Evolutionary conservation across 2,888 invertebrate genomes (phyloP), one percentile per base, ranked within the genome.

Genomic region (Myopa testacea): DNA sequence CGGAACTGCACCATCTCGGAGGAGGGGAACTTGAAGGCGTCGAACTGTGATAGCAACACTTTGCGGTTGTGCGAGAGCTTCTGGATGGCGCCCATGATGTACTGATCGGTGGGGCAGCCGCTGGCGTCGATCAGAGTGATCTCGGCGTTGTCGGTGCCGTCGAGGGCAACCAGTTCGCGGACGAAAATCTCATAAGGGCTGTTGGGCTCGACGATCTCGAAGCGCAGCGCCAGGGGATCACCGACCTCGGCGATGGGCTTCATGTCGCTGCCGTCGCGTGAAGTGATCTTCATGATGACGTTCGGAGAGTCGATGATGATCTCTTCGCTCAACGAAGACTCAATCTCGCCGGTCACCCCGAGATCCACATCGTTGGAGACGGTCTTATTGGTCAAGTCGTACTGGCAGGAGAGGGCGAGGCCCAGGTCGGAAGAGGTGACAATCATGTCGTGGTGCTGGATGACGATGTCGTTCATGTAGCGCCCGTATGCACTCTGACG

Each of bases 181-280:
- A 97, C 97, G 88, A 97, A 97, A 87, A 97, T 97, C 91, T 97
- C 97, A 91, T 96, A 97, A 26, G 97, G 97, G 86, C 96, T 96
- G 91, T 96, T 95, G 86, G 93, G 94, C 89, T 97, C 97, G 88
- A 96, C 92, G 86, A 97, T 97, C 90, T 97, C 96, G 90, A 97
- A 97, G 86, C 95, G 93, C 76, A 97, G 92, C 52, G 96, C 95
- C 90, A 97, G 91, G 70, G 97, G 96, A 91, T 97, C 97, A 85
- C 97, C 97, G 82, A 97, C 97, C 91, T 96, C 95, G 81, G 96
- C 96, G 40, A 96, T 94, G 74, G 94, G 94, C 90, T 96, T 94
- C 82, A 95, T 95, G 83, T 95, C 95, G 87, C 94, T 95, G 82
- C 95, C 95, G 85, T 93, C 94, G 82, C 96, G 92, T 88, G 95